phyloP scores from a whole-genome alignment of 2,797 vertebrate genomes.

The Brotogeris chrysoptera region DNA sequence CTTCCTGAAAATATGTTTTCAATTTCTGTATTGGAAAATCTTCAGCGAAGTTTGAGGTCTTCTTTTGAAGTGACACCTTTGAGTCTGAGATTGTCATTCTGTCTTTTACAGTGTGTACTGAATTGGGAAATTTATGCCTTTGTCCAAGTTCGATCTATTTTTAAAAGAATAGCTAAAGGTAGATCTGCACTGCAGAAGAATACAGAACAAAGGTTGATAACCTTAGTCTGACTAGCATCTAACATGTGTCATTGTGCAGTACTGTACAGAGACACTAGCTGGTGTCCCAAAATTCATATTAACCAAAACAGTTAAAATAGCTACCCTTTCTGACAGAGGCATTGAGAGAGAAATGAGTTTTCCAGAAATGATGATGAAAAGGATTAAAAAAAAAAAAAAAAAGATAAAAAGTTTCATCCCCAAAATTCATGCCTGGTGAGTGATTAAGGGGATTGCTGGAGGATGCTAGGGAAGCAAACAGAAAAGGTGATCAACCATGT shows the following conservation, averaged over 20 bases:
- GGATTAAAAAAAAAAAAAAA: accelerated
- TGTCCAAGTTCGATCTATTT: not conserved
- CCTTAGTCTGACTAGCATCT: not conserved
- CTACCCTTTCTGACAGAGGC: not conserved
- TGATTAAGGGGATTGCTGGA: not conserved
- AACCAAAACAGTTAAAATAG: not conserved
- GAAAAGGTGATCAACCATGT: not conserved
- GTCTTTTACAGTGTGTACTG: not conserved
- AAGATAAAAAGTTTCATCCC: not conserved
- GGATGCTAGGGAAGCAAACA: not conserved
- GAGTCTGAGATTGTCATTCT: not conserved
- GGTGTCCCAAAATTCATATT: not conserved
- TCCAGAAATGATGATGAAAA: not conserved
- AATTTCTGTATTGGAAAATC: not conserved
- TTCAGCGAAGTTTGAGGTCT: not conserved
- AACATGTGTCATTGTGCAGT: not conserved
- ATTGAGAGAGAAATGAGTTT: not conserved
- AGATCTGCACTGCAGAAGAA: not conserved
- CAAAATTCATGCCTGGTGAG: not conserved
- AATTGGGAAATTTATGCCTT: not conserved
- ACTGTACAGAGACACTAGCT: not conserved
- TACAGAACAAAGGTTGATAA: not conserved
- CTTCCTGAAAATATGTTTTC: not conserved
- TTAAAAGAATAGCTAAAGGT: not conserved
- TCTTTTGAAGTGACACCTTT: not conserved